Evolutionary conservation across 2,797 vertebrate species (phyloP).

Genomic region (Hyperoplus immaculatus): DNA sequence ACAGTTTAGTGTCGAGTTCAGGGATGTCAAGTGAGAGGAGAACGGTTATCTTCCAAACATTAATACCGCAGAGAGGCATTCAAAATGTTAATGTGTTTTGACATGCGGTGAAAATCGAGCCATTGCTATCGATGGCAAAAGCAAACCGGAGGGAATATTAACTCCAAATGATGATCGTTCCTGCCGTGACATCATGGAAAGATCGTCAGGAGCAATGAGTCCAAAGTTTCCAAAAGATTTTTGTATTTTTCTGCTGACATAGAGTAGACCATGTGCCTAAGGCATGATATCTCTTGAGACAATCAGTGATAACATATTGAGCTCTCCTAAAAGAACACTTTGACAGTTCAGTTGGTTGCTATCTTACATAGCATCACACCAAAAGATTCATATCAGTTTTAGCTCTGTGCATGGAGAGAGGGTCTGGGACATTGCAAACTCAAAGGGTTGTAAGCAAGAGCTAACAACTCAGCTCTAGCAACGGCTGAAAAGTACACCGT

Average conservation of each 20-base stretch:
- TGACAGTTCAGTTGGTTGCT: constrained; percentile 23
- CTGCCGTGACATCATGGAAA: constrained; percentile 16
- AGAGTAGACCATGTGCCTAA: not conserved
- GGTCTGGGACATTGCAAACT: not conserved
- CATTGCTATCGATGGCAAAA: constrained; percentile 41
- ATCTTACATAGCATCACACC: not conserved
- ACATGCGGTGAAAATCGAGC: constrained; percentile 26
- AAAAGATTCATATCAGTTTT: constrained; percentile 12
- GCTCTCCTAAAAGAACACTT: not conserved
- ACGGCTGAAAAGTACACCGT: not conserved
- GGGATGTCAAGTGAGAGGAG: constrained; percentile 13
- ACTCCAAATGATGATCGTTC: constrained; percentile 7
- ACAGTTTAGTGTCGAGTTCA: not conserved
- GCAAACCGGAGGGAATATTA: constrained; percentile 30
- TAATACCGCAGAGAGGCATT: constrained; percentile 28
- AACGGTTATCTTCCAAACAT: constrained; percentile 4
- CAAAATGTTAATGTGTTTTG: constrained; percentile 6
- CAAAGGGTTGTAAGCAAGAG: not conserved
- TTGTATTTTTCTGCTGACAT: constrained; percentile 4
- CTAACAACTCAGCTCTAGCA: not conserved
- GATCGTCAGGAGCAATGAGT: constrained; percentile 1
- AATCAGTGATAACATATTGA: not conserved
- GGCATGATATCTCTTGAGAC: not conserved
- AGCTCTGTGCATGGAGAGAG: not conserved
- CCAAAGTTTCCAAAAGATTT: constrained; percentile 19